phyloP scores from a whole-genome alignment of 2,113 vertebrate genomes.

The Percina caprodes region DNA sequence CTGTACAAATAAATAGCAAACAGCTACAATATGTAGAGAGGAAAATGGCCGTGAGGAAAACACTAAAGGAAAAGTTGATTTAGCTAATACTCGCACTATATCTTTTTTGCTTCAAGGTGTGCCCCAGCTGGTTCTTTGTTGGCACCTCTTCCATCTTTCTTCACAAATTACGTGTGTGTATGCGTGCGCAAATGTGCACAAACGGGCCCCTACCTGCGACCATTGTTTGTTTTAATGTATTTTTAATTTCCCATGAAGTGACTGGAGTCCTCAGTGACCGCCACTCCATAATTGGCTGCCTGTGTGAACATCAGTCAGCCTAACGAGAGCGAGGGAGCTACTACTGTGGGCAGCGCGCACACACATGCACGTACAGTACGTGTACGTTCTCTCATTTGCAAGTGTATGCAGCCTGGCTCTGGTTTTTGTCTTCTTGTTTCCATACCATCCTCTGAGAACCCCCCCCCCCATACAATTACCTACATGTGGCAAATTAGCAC shows the following conservation, averaged over 20 bases:
- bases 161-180: constrained; percentile 9
- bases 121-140: constrained; percentile 48
- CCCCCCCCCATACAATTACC: constrained; percentile 36
- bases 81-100: constrained; percentile 25
- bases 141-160: constrained; percentile 25
- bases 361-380: constrained; percentile 31
- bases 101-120: background rate
- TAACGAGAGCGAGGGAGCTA: constrained; percentile 73
- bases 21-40: background rate
- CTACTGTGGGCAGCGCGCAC: constrained; percentile 21
- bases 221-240: constrained; percentile 79
- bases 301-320: constrained; percentile 82
- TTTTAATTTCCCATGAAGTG: constrained; percentile 82
- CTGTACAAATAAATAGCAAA: constrained; percentile 25
- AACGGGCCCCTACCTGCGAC: constrained; percentile 48
- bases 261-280: constrained; percentile 75
- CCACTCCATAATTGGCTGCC: constrained; percentile 78
- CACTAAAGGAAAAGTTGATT: constrained; percentile 24
- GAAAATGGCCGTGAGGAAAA: background rate
- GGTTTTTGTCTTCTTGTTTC: constrained; percentile 28
- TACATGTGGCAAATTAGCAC: constrained; percentile 23
- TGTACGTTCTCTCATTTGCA: constrained; percentile 27
- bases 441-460: background rate
- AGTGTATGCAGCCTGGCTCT: constrained; percentile 35
- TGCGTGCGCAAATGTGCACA: background rate